phyloP scores from a whole-genome alignment of 1,140 invertebrate species.

The Apis florea region DNA sequence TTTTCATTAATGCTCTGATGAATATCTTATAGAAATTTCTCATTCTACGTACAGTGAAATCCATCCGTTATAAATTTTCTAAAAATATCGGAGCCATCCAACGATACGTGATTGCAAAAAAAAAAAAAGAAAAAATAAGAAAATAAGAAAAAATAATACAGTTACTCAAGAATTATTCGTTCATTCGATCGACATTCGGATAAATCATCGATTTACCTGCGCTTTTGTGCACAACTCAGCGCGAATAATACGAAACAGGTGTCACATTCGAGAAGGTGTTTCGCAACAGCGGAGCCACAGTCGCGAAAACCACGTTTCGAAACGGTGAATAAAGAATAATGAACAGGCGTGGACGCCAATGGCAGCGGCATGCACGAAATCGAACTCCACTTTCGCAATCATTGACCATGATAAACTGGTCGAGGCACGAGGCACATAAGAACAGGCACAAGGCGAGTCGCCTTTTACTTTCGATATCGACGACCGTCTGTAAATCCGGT shows the following conservation, averaged over 20 bases:
- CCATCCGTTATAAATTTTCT: no score
- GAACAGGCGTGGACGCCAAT: background rate
- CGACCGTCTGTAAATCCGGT: slow-evolving; percentile 53
- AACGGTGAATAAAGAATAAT: background rate
- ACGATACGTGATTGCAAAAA: no score
- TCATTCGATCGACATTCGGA: background rate
- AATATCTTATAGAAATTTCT: no score
- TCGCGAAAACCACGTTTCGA: slow-evolving; percentile 22
- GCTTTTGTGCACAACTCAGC: background rate
- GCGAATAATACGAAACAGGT: background rate
- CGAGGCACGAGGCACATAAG: slow-evolving; percentile 46
- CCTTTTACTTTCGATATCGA: slow-evolving; percentile 77
- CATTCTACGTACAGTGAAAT: no score
- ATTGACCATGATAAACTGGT: slow-evolving; percentile 65
- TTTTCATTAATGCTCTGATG: no score
- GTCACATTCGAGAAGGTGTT: background rate
- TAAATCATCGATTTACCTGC: background rate
- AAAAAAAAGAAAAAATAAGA: no score
- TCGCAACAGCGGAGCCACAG: background rate
- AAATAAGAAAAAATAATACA: no score
- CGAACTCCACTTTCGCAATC: slow-evolving; percentile 68
- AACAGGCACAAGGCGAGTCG: slow-evolving; percentile 75
- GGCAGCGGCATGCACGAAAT: slow-evolving; percentile 30
- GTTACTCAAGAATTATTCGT: no score
- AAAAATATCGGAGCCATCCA: no score